Conservation (phyloP, 1,140 invertebrate species). For the Dufourea novaeangliae region DNA sequence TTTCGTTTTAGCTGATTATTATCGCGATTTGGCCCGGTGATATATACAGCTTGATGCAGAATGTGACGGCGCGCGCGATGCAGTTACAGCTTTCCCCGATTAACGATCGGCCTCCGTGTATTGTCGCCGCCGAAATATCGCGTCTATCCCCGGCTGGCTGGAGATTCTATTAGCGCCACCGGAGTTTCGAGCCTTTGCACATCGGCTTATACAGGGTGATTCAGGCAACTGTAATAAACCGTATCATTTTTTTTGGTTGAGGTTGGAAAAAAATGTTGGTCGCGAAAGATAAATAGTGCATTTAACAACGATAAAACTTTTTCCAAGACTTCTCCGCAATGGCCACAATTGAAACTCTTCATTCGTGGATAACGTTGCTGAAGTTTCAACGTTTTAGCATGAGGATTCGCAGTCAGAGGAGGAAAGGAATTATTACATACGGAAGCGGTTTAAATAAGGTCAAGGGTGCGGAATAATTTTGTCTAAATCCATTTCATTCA, state of each 20-base stretch:
- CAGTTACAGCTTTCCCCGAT: constrained; percentile 52
- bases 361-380: neutral
- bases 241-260: no score
- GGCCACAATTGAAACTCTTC: neutral
- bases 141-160: constrained; percentile 13
- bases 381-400: neutral
- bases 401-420: neutral
- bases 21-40: constrained; percentile 38
- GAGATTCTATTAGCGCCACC: constrained; percentile 55
- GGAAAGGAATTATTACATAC: neutral
- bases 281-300: no score
- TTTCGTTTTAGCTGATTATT: constrained; percentile 30
- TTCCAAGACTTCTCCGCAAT: neutral
- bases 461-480: neutral
- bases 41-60: constrained; percentile 44
- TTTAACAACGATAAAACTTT: no score
- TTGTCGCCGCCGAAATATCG: constrained; percentile 51
- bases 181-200: neutral
- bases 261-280: no score
- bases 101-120: constrained; percentile 54
- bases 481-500: constrained; percentile 17
- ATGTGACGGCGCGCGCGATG: neutral
- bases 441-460: neutral
- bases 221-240: no score
- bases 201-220: constrained; percentile 4